Evolutionary conservation across 2,113 vertebrate genomes (phyloP).

Genomic region (Mustela lutreola): DNA sequence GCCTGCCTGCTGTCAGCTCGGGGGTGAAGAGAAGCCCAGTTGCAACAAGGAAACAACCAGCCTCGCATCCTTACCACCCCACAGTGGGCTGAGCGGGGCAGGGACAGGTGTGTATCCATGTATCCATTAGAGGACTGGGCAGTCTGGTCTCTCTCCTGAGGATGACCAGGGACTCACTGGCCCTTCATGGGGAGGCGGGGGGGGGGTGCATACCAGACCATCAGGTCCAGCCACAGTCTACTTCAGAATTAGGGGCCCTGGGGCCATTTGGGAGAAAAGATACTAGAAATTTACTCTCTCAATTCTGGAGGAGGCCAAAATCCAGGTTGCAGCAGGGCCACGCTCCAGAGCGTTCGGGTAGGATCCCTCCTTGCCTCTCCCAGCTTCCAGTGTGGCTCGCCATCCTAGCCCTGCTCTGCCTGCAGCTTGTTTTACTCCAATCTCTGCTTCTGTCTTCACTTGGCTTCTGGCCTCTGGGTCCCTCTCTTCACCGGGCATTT

Average conservation of each 20-base stretch:
- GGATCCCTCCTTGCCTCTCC: not conserved
- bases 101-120: not conserved
- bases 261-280: not conserved
- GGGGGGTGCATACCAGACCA: not conserved
- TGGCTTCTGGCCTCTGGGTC: not conserved
- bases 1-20: not conserved
- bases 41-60: not conserved
- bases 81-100: accelerated
- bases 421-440: accelerated
- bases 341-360: too few species aligned
- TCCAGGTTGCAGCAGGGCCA: not conserved
- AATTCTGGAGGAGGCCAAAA: not conserved
- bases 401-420: too few species aligned
- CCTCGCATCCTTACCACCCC: too few species aligned
- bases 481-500: not conserved
- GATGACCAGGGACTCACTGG: not conserved
- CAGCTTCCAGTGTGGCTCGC: not conserved
- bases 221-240: not conserved
- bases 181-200: accelerated
- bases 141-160: not conserved
- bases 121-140: not conserved
- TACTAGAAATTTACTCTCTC: not conserved
- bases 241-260: not conserved
- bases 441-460: not conserved
- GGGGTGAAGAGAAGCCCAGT: not conserved